Percentiles rank a stretch among this genome's conserved stretches.
phyloP scores from a whole-genome alignment of 92 coral and sea anemone species.

The Desmophyllum pertusum region DNA sequence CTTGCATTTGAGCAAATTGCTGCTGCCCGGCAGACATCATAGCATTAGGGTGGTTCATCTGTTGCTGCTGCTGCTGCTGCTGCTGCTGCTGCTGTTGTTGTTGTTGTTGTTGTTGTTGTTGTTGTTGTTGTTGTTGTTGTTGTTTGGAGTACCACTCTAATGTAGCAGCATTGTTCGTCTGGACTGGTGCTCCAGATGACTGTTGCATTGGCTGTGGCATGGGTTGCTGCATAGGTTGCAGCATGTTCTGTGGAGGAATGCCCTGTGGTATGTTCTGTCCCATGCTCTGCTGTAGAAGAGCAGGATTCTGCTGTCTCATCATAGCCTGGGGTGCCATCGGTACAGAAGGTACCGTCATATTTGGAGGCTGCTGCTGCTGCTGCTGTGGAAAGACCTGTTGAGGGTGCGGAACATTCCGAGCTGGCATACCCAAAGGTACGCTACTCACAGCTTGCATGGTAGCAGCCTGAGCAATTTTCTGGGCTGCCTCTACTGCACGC shows the following conservation, averaged over 20 bases:
- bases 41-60: constrained; percentile 44
- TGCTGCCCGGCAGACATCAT: constrained; percentile 66
- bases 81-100: too few species aligned
- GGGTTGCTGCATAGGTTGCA: constrained; percentile 51
- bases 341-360: constrained; percentile 29
- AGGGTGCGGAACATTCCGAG: constrained; percentile 55
- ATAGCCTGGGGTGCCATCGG: constrained; percentile 66
- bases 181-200: constrained; percentile 51
- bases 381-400: constrained; percentile 67
- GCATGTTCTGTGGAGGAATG: constrained; percentile 46
- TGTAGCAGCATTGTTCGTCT: constrained; percentile 60
- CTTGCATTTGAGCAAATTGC: constrained; percentile 56
- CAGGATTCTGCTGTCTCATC: constrained; percentile 77
- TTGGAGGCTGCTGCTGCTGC: constrained; percentile 65
- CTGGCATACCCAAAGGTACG: constrained; percentile 57
- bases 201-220: constrained; percentile 54
- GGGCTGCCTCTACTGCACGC: constrained; percentile 96
- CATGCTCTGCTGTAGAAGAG: constrained; percentile 66
- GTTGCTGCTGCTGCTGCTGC: constrained; percentile 17
- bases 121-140: constrained; percentile 8
- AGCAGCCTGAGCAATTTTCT: constrained; percentile 87
- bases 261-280: constrained; percentile 42
- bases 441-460: constrained; percentile 79
- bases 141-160: constrained; percentile 36
- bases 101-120: constrained; percentile 23